phyloP scores from a whole-genome alignment of 1,140 invertebrate species.

The Thaumetopoea pityocampa region DNA sequence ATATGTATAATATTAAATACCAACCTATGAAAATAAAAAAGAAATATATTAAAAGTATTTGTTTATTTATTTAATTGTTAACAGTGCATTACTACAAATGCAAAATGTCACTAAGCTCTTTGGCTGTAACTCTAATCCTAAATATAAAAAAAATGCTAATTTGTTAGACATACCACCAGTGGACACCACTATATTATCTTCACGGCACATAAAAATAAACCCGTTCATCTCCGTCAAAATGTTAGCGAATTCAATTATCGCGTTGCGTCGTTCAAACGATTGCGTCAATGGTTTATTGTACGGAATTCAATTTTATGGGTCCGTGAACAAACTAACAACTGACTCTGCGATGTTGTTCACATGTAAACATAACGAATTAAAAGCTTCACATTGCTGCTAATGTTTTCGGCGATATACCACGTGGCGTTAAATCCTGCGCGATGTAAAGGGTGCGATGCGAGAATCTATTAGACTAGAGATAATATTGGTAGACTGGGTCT shows the following conservation, averaged over 20 bases:
- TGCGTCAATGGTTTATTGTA: conserved; percentile 19
- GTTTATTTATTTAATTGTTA: too few relatives aligned
- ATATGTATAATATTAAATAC: too few relatives aligned
- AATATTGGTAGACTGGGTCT: conserved; percentile 30
- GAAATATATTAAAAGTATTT: too few relatives aligned
- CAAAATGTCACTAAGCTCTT: too few relatives aligned
- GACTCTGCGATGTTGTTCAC: conserved; percentile 12
- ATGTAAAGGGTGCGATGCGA: conserved; percentile 14
- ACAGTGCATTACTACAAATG: too few relatives aligned
- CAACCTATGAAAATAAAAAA: too few relatives aligned
- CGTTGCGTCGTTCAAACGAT: conserved; percentile 8
- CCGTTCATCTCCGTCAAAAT: conserved; percentile 9
- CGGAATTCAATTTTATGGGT: conserved; percentile 26
- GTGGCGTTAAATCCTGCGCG: conserved; percentile 7
- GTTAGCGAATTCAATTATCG: conserved; percentile 18
- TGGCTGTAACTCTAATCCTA: too few relatives aligned
- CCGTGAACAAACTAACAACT: conserved; percentile 7
- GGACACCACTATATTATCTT: neutral
- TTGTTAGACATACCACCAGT: too few relatives aligned
- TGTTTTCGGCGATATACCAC: conserved; percentile 7
- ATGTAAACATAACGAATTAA: conserved; percentile 5
- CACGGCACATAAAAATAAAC: conserved; percentile 7
- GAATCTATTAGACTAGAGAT: conserved; percentile 18
- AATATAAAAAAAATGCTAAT: too few relatives aligned
- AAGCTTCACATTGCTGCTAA: conserved; percentile 17